phyloP scores from a whole-genome alignment of 2,797 vertebrate species.

The Hybognathus amarus region DNA sequence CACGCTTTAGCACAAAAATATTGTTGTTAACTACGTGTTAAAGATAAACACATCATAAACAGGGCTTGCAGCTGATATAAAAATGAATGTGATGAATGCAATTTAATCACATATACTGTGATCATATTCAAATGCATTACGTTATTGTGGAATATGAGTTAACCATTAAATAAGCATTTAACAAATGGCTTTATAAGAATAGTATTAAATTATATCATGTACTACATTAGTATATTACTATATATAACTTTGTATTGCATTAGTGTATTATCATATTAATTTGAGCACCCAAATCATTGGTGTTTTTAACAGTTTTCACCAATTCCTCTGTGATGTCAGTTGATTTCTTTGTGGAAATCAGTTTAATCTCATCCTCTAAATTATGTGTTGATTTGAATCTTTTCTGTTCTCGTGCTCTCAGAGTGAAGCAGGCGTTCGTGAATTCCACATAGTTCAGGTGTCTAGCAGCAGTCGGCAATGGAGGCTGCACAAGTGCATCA shows the following conservation, averaged over 20 bases:
- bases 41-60: neutral
- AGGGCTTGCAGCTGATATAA: neutral
- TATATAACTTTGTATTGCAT: no score
- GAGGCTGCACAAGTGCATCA: conserved; percentile 91
- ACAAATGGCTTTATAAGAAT: neutral
- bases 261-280: neutral
- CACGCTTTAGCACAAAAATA: neutral
- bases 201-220: no score
- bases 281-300: neutral
- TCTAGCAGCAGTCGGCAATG: conserved; percentile 93
- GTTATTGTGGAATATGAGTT: neutral
- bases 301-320: neutral
- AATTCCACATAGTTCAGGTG: conserved; percentile 96
- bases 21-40: neutral
- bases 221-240: no score
- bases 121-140: neutral
- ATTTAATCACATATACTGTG: neutral
- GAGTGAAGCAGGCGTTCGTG: conserved; percentile 92
- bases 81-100: neutral
- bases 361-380: neutral
- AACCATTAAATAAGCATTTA: neutral
- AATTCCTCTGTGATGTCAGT: neutral
- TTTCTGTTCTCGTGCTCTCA: neutral
- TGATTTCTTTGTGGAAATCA: neutral
- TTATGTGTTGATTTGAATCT: neutral